Conservation (phyloP, 2,113 vertebrate genomes). For the Otis tarda region DNA sequence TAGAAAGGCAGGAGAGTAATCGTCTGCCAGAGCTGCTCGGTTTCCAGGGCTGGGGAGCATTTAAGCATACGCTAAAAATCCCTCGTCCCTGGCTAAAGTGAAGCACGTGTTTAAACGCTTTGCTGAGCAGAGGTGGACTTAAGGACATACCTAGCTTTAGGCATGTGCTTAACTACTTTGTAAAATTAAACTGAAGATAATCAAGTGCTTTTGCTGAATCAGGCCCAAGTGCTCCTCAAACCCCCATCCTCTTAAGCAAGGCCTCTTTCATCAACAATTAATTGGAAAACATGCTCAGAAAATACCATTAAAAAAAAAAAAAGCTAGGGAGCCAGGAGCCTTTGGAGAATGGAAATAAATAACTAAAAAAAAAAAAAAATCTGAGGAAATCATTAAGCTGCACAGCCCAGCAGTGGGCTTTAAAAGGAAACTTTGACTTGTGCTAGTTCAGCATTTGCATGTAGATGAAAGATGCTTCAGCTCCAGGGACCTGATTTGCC, state of each 20-base stretch:
- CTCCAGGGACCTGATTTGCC: not conserved
- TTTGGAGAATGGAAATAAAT: conserved; percentile 21
- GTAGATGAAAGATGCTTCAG: not conserved
- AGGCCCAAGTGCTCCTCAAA: not conserved
- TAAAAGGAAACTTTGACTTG: not conserved
- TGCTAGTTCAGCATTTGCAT: conserved; percentile 4
- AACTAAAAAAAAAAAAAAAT: not conserved
- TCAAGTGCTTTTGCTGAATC: conserved; percentile 10
- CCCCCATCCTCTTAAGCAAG: not conserved
- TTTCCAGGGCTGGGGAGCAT: not conserved
- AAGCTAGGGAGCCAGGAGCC: not conserved
- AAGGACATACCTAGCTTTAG: conserved; percentile 14
- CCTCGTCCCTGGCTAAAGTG: not conserved
- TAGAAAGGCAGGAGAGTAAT: not conserved
- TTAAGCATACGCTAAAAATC: not conserved
- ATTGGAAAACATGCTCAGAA: conserved; percentile 10
- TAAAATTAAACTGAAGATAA: conserved; percentile 26
- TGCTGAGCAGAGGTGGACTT: conserved; percentile 36
- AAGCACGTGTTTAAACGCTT: not conserved
- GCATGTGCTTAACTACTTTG: not conserved
- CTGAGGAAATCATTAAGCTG: conserved; percentile 45
- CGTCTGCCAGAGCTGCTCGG: not conserved
- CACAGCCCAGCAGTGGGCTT: not conserved
- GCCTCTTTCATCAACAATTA: not conserved
- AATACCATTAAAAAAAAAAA: not conserved